phyloP scores from a whole-genome alignment of 2,797 vertebrate species.

The Oophaga sylvatica region DNA sequence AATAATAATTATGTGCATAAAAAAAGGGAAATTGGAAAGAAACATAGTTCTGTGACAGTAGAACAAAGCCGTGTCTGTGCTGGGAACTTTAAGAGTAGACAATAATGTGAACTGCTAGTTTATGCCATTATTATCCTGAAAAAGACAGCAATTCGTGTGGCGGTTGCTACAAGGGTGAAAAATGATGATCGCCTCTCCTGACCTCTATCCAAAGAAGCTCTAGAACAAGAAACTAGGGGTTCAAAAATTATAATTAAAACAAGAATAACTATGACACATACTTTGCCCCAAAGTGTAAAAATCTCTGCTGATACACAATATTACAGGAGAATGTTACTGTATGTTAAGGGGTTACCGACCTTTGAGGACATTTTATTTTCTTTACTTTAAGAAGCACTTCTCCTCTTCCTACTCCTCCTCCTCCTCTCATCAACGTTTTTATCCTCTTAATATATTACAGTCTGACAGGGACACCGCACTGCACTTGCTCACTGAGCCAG shows the following conservation, averaged over 20 bases:
- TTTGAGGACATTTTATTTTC: neutral
- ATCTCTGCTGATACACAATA: neutral
- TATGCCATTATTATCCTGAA: neutral
- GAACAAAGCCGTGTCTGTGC: neutral
- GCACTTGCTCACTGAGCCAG: too few relatives aligned
- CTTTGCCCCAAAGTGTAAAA: too few relatives aligned
- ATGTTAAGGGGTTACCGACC: neutral
- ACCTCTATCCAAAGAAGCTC: neutral
- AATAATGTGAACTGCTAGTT: neutral
- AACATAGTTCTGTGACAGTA: neutral
- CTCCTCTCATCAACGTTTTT: too few relatives aligned
- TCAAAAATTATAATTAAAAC: neutral
- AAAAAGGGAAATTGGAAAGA: neutral
- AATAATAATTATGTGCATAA: constrained; percentile 32
- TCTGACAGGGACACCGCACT: too few relatives aligned
- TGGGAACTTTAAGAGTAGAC: neutral
- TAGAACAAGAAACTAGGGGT: neutral
- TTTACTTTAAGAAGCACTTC: too few relatives aligned
- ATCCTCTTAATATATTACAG: too few relatives aligned
- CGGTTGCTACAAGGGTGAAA: neutral
- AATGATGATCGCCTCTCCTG: neutral
- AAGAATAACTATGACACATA: neutral
- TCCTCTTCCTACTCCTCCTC: too few relatives aligned
- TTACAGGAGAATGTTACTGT: neutral
- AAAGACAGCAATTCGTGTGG: neutral